Conservation (phyloP, 2,888 invertebrate genomes). For the Tenthredo distinguenda region DNA sequence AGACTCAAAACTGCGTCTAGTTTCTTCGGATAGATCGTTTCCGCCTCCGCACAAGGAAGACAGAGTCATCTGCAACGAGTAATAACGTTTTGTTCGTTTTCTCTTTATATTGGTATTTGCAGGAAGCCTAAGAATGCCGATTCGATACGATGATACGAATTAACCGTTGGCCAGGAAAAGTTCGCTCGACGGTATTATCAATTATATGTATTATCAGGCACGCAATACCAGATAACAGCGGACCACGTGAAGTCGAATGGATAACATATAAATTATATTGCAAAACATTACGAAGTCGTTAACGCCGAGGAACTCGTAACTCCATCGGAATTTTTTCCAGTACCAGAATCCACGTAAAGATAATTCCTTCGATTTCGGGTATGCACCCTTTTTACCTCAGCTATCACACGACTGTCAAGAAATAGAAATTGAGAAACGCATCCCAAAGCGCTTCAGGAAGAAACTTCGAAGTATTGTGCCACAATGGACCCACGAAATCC, state of each 20-base stretch:
- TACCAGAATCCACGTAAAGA: background rate
- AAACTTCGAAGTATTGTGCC: too few species aligned
- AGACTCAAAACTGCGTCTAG: constrained; percentile 92
- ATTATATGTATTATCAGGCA: background rate
- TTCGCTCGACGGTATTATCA: background rate
- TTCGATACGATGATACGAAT: background rate
- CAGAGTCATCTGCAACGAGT: constrained; percentile 84
- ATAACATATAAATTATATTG: background rate
- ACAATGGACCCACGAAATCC: background rate
- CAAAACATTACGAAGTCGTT: background rate
- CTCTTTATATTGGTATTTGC: background rate
- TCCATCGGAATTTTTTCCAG: background rate
- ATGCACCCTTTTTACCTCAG: background rate
- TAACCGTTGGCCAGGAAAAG: background rate
- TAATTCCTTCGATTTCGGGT: background rate
- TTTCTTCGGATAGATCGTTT: constrained; percentile 90
- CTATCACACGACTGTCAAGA: background rate
- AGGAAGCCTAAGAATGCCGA: background rate
- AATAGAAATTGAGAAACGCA: background rate
- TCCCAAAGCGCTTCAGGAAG: too few species aligned
- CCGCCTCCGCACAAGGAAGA: constrained; percentile 91
- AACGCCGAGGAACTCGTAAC: background rate
- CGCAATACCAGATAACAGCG: constrained; percentile 8
- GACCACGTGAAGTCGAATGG: background rate
- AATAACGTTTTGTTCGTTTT: constrained; percentile 10